Base-by-base conservation (phyloP, 2,797 vertebrate species). In the Cuniculus paca region DNA sequence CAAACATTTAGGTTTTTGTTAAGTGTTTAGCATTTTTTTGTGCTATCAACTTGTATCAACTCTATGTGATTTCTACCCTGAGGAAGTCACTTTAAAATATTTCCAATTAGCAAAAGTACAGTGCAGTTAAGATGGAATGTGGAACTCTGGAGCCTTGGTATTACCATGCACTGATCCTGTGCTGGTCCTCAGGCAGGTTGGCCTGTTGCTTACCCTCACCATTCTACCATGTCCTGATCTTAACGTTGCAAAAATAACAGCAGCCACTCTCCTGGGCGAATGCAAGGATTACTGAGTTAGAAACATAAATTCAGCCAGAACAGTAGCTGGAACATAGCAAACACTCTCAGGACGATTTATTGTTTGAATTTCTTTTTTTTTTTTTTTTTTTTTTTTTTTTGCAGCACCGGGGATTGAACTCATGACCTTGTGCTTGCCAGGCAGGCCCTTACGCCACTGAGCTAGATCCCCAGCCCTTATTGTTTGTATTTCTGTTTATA, bases 71-170 rank as follows among this genome's bases (percentile, higher is more conserved):
- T 70, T n/a, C 24, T 6, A 45, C 7, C 20, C 54, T 9, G 8
- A 79, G 8, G 2, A 74, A 79, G 9, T 24, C 39, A 70, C 82
- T 82, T 60, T 39, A 42, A 83, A 93, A 77, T 45, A 34, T n/a
- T 52, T 31, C 82, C 50, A 74, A 2, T 70, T 19, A 81, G 24
- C 48, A 48, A 52, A 90, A 68, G 6, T 14, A 22, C 17, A 50
- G 4, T 34, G 2, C 6, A 68, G 24, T 10, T 20, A 65, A 1
- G 42, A 11, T 16, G 5, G 2, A 31, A 3, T 2, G 16, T n/a
- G 52, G 9, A 39, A 26, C 3, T 81, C 42, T 88, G 50, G 17
- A 80, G 31, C 52, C 24, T 74, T 45, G 13, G 10, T 4, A 45
- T 24, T 36, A 8, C 1, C 20, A 50, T 2, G 54, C 68, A 10